These are phyloP conservation scores for Kryptolebias ocellatus DNA, from an alignment of 2,797 vertebrate species.

Conservation along the genomic window DNA sequence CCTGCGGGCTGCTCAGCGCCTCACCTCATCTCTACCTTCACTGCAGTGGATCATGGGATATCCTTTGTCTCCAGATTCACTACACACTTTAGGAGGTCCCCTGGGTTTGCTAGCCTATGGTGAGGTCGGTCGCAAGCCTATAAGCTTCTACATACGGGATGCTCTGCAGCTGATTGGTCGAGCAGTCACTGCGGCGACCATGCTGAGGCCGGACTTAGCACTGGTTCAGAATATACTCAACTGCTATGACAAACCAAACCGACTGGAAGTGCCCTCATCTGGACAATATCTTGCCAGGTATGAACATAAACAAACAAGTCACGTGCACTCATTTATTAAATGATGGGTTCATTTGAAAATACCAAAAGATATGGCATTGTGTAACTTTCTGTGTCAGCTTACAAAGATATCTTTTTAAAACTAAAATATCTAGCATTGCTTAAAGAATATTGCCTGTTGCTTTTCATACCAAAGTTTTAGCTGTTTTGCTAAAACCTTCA, in stretches of 20 bases:
- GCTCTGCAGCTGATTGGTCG: slow-evolving; percentile 84
- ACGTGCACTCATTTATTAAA: not conserved
- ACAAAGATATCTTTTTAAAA: too few relatives aligned
- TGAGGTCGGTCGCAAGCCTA: slow-evolving; percentile 84
- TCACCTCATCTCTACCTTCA: slow-evolving; percentile 76
- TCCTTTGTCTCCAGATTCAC: slow-evolving; percentile 82
- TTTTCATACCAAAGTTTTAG: too few relatives aligned
- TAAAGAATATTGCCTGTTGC: too few relatives aligned
- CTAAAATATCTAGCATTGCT: too few relatives aligned
- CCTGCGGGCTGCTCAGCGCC: slow-evolving; percentile 77
- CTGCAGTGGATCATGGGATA: slow-evolving; percentile 92
- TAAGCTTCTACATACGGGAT: slow-evolving; percentile 90
- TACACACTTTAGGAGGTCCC: slow-evolving; percentile 88
- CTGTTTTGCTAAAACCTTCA: too few relatives aligned
- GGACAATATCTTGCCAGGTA: slow-evolving; percentile 88
- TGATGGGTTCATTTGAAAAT: too few relatives aligned
- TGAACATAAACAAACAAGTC: slow-evolving; percentile 6
- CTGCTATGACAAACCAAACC: slow-evolving; percentile 80
- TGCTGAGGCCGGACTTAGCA: slow-evolving; percentile 73
- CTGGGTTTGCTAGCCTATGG: slow-evolving; percentile 90
- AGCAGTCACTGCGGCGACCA: slow-evolving; percentile 81
- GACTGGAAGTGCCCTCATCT: slow-evolving; percentile 71
- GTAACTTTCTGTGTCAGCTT: too few relatives aligned
- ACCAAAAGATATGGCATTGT: too few relatives aligned
- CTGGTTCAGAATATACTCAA: slow-evolving; percentile 81